Conservation (phyloP, 2,113 vertebrate genomes). For the Lagopus leucura region DNA sequence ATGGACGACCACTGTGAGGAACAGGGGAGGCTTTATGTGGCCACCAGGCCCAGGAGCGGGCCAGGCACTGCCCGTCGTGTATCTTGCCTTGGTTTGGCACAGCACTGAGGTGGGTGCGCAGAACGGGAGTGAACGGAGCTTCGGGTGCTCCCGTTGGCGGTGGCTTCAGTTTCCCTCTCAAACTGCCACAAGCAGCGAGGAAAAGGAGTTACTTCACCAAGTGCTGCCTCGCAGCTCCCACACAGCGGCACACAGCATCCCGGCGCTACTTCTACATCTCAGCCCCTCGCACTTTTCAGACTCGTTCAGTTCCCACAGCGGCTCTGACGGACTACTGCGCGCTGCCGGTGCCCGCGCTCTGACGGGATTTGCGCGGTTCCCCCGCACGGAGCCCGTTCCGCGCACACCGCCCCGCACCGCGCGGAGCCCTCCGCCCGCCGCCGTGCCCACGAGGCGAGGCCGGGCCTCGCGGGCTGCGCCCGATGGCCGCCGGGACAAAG, state of each 20-base stretch:
- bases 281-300: constrained; percentile 47
- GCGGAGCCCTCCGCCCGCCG: too few species aligned
- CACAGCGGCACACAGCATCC: neutral
- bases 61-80: too few species aligned
- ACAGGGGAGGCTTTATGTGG: neutral
- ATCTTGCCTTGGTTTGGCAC: too few species aligned
- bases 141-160: neutral
- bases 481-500: too few species aligned
- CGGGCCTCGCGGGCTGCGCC: too few species aligned
- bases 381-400: neutral
- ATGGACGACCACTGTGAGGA: neutral
- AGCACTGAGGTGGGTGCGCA: neutral
- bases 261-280: neutral
- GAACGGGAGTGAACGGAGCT: neutral
- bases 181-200: neutral
- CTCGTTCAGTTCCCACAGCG: constrained; percentile 28
- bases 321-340: neutral
- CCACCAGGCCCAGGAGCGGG: neutral
- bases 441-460: too few species aligned
- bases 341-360: neutral
- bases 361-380: neutral
- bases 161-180: neutral
- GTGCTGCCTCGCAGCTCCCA: constrained; percentile 2
- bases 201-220: neutral
- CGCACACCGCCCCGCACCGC: too few species aligned